A percentile compares a stretch with the other conserved stretches of the same genome.
phyloP scores from a whole-genome alignment of 1,140 invertebrate genomes.

The Cardiocondyla obscurior region DNA sequence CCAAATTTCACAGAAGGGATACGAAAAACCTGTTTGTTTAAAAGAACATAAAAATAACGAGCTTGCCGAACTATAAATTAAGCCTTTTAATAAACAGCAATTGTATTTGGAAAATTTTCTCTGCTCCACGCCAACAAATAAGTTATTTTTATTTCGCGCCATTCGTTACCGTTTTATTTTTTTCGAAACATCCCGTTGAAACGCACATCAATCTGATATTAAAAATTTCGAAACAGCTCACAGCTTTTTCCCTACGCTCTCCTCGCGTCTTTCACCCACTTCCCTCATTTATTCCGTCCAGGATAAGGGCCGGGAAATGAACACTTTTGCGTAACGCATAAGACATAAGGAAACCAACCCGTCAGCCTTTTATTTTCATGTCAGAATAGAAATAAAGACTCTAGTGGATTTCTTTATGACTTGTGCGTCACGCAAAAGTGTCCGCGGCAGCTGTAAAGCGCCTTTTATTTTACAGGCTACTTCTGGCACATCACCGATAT shows the following conservation, averaged over 20 bases:
- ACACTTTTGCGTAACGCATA: no score
- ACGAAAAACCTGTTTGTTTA: slow-evolving; percentile 28
- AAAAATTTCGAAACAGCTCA: background rate
- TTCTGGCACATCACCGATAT: slow-evolving; percentile 97
- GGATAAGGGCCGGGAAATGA: no score
- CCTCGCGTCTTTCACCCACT: background rate
- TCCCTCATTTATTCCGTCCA: background rate
- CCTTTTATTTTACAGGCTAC: slow-evolving; percentile 89
- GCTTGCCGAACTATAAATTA: slow-evolving; percentile 1
- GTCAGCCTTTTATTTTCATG: no score
- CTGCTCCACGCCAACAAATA: background rate
- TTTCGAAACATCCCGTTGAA: background rate
- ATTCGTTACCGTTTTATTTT: background rate
- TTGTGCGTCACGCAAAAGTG: no score
- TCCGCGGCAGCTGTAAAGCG: no score
- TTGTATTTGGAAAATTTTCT: slow-evolving; percentile 6
- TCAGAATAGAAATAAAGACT: no score
- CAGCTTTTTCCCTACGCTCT: background rate
- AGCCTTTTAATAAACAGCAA: slow-evolving; percentile 24
- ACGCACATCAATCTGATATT: background rate
- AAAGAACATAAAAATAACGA: slow-evolving; percentile 25
- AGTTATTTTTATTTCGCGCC: slow-evolving; percentile 6
- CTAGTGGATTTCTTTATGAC: no score
- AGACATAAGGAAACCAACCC: no score
- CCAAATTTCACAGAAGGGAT: slow-evolving; percentile 3